These are phyloP conservation scores for Cerastoderma edule DNA, from an alignment of 2,888 invertebrate species.

Conservation along the genomic window DNA sequence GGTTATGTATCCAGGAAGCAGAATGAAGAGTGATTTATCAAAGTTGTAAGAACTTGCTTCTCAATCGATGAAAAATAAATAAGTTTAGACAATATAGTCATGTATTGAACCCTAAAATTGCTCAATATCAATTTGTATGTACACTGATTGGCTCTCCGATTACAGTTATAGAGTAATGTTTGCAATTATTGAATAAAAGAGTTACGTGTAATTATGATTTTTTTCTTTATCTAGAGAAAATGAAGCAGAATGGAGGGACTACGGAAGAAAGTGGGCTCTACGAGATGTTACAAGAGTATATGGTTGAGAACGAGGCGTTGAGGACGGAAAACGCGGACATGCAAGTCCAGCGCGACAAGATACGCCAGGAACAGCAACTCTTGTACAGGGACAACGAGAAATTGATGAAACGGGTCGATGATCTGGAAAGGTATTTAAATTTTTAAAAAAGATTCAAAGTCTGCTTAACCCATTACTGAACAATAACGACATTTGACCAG, in stretches of 20 bases:
- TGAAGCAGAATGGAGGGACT: conserved; percentile 51
- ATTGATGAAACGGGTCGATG: conserved; percentile 92
- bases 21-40: too few relatives aligned
- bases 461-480: background rate
- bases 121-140: too few relatives aligned
- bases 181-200: too few relatives aligned
- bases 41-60: too few relatives aligned
- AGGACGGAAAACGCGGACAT: conserved; percentile 94
- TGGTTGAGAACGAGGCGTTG: conserved; percentile 85
- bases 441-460: background rate
- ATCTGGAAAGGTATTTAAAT: conserved; percentile 71
- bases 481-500: background rate
- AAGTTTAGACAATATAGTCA: too few relatives aligned
- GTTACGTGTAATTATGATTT: too few relatives aligned
- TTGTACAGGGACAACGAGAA: conserved; percentile 96
- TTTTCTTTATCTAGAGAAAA: conserved; percentile 45
- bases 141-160: too few relatives aligned
- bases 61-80: too few relatives aligned
- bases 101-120: too few relatives aligned
- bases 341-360: conserved; percentile 90
- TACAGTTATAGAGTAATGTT: too few relatives aligned
- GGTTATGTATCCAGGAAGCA: too few relatives aligned
- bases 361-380: conserved; percentile 94
- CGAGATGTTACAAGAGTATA: conserved; percentile 93
- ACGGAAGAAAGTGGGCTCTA: conserved; percentile 87